A percentile compares a stretch with the other conserved stretches of the same genome.
phyloP scores from a whole-genome alignment of 2,888 invertebrate species.

The Pterostichus madidus region DNA sequence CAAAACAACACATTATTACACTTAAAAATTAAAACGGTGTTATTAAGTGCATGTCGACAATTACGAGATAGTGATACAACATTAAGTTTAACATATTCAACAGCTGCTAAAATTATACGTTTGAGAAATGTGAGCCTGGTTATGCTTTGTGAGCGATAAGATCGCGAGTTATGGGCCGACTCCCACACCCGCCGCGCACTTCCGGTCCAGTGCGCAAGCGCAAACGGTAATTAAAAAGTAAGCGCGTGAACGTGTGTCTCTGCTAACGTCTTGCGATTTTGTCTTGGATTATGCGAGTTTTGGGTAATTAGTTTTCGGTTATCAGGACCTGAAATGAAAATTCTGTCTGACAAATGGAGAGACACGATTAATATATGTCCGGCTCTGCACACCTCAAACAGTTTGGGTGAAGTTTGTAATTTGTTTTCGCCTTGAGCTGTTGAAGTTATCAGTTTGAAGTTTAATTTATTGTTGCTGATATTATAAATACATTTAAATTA shows the following conservation, averaged over 20 bases:
- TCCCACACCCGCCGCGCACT: conserved; percentile 75
- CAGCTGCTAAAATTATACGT: conserved; percentile 76
- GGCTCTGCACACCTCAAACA: conserved; percentile 38
- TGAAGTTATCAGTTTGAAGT: conserved; percentile 5
- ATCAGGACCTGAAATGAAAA: conserved; percentile 63
- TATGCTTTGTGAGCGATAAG: conserved; percentile 75
- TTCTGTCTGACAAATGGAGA: conserved; percentile 58
- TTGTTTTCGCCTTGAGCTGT: conserved; percentile 27
- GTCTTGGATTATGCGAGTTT: conserved; percentile 41
- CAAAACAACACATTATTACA: conserved; percentile 74
- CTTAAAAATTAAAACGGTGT: conserved; percentile 72
- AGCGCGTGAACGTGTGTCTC: conserved; percentile 25
- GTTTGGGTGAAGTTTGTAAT: not conserved
- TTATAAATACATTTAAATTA: conserved; percentile 45
- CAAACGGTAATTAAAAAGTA: conserved; percentile 32
- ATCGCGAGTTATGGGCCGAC: conserved; percentile 76
- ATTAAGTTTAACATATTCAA: conserved; percentile 75
- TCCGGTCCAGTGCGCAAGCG: conserved; percentile 72
- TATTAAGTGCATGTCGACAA: conserved; percentile 75
- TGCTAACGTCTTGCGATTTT: conserved; percentile 43
- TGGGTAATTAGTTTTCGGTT: conserved; percentile 60
- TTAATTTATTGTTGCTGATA: conserved; percentile 27
- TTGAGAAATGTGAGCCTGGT: conserved; percentile 75
- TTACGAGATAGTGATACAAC: conserved; percentile 70
- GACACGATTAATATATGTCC: conserved; percentile 56